Evolutionary conservation across 2,888 invertebrate genomes (phyloP), one percentile per base, ranked within the genome.

Genomic region (Melieria crassipennis): DNA sequence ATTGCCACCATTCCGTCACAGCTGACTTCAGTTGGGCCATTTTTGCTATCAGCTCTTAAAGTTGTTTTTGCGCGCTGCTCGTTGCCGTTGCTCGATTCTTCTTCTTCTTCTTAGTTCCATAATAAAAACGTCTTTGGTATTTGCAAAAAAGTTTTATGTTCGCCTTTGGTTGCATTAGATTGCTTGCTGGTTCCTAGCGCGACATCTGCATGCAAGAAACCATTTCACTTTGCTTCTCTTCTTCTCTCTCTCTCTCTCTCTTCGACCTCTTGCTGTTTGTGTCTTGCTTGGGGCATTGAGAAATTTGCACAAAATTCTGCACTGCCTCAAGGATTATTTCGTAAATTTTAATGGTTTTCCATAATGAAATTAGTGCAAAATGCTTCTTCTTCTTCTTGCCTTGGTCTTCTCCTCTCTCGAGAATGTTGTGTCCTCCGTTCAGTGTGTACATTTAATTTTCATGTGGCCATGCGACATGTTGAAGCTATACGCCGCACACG

Each of bases 351-450:
- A 65, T 65, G 52, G 55, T 65, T 52, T 52, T 30, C 13, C 48
- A 47, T 63, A 63, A 63, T 63, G 62, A 48, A 63, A 63, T 63
- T 46, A 63, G 48, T 63, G 47, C 48, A 45, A 61, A 61, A 45
- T 61, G 42, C 30, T 30, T 30, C 30, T 30, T 30, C 30, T 30
- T 30, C 30, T 30, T 30, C 30, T 30, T 30, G 30, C 30, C 30
- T 30, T 30, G 30, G 30, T 30, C 30, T 30, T 30, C 30, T 30
- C 30, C 30, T 3, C 30, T 30, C 30, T 2, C 2, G 30, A 30
- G 30, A 30, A 30, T 30, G 30, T 30, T 30, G 30, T 30, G 30
- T 3, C 2, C 30, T 30, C 30, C 30, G 30, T 30, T 30, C 30
- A 1, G 30, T 30, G 30, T 30, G 30, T 30, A 30, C 30, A 30